Conservation (phyloP, 2,888 invertebrate species). For the Hydraecia micacea region DNA sequence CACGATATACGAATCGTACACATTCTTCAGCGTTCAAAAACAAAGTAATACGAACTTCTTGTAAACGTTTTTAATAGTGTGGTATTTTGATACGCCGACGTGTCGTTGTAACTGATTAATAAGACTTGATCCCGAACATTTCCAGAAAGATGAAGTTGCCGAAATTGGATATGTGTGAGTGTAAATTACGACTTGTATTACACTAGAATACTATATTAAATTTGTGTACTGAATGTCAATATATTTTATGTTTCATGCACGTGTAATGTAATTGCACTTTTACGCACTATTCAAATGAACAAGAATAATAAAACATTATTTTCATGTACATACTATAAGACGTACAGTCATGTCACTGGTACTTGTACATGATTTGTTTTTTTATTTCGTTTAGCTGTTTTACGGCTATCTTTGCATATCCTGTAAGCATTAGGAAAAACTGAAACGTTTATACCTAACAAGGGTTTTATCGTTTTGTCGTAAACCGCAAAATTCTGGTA, state of each 20-base stretch:
- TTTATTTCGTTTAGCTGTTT: slow-evolving; percentile 7
- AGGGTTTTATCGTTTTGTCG: slow-evolving; percentile 10
- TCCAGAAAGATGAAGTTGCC: slow-evolving; percentile 81
- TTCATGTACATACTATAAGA: slow-evolving; percentile 8
- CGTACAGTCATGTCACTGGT: slow-evolving; percentile 18
- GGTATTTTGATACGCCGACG: slow-evolving; percentile 66
- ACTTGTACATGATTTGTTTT: slow-evolving; percentile 9
- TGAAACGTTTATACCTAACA: slow-evolving; percentile 20
- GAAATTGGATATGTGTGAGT: slow-evolving; percentile 84
- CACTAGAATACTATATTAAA: slow-evolving; percentile 22
- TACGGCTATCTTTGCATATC: slow-evolving; percentile 15
- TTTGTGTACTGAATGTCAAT: slow-evolving; percentile 14
- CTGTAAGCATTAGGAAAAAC: slow-evolving; percentile 13
- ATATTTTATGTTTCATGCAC: slow-evolving; percentile 25
- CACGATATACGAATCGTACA: slow-evolving; percentile 72
- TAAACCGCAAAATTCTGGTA: slow-evolving; percentile 13
- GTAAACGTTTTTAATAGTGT: slow-evolving; percentile 67
- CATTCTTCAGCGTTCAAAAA: slow-evolving; percentile 67
- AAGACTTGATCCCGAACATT: slow-evolving; percentile 48
- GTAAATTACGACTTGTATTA: slow-evolving; percentile 56
- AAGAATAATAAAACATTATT: slow-evolving; percentile 43
- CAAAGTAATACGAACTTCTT: slow-evolving; percentile 69
- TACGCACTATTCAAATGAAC: slow-evolving; percentile 39
- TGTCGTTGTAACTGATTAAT: slow-evolving; percentile 63
- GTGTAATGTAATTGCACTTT: slow-evolving; percentile 31